Evolutionary conservation across 2,888 invertebrate species (phyloP), one percentile per base, ranked within the genome.

Genomic region (Laothoe populi): DNA sequence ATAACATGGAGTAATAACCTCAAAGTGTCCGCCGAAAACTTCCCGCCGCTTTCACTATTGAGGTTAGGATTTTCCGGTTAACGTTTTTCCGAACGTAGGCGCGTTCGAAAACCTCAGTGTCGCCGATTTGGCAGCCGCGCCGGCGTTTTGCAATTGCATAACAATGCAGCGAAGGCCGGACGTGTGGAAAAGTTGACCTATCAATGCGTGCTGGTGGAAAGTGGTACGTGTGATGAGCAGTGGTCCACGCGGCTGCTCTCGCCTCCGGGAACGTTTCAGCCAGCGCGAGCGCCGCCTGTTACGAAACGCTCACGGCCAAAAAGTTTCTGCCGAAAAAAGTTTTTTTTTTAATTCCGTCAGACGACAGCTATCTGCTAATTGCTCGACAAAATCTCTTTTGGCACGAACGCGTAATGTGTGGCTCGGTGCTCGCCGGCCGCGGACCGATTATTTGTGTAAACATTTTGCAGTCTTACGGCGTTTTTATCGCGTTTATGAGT

Each of bases 151-250:
- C 80, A 84, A 87, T 91, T 90, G 90, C 90, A 90, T 90, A 90
- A 91, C 87, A 85, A 84, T 88, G 88, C 88, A 89, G 79, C 78
- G 84, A 84, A 85, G 85, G 84, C 84, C 84, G 84, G 81, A 74
- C 81, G 77, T 80, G 77, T 78, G 87, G 88, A 90, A 90, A 91
- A 86, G 82, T 84, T 82, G 82, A 77, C 75, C 78, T 74, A 75
- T 76, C 70, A 75, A 74, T 79, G 77, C 64, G 72, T 73, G 67
- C 71, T 78, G 77, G 82, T 84, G 87, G 83, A 84, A 87, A 85
- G 84, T 83, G 79, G 77, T 74, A 76, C 78, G 75, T 77, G 74
- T 68, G 61, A 68, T 70, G 69, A 63, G 63, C 70, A 69, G 74
- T 73, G 74, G 77, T 77, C 73, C 70, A 68, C 75, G 71, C 81